Evolutionary conservation across 2,888 invertebrate species (phyloP).

Genomic region (Drosophila dives): DNA sequence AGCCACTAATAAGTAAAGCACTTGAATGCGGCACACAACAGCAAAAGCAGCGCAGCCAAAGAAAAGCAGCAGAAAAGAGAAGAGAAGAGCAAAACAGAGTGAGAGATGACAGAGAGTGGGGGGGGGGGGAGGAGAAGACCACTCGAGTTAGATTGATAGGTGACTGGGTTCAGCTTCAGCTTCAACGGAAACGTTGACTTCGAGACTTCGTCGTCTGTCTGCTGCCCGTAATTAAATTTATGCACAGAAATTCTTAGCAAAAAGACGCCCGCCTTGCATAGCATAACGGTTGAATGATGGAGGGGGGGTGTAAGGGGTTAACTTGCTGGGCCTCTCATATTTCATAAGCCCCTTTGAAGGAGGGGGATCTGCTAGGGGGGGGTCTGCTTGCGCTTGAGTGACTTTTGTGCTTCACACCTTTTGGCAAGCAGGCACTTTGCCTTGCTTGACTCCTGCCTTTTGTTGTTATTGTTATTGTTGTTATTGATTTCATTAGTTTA

Average conservation of each 20-base stretch:
- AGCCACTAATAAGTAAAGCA: slow-evolving; percentile 82
- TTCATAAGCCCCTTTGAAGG: slow-evolving; percentile 64
- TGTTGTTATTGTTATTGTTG: slow-evolving; percentile 64
- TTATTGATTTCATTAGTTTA: slow-evolving; percentile 81
- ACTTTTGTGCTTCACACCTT: slow-evolving; percentile 80
- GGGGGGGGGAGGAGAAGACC: slow-evolving; percentile 42
- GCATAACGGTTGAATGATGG: too few species aligned
- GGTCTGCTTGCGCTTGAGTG: slow-evolving; percentile 65
- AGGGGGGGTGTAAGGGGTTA: background rate
- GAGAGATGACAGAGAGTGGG: background rate
- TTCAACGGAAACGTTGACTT: slow-evolving; percentile 47
- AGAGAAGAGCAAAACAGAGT: slow-evolving; percentile 3
- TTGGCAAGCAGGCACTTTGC: slow-evolving; percentile 61
- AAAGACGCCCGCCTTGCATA: slow-evolving; percentile 41
- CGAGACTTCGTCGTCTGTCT: slow-evolving; percentile 28
- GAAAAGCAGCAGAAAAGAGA: slow-evolving; percentile 59
- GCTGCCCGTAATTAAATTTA: slow-evolving; percentile 80
- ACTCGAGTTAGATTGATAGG: slow-evolving; percentile 83
- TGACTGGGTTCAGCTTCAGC: slow-evolving; percentile 78
- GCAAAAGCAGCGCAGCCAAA: slow-evolving; percentile 49
- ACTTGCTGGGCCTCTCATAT: slow-evolving; percentile 66
- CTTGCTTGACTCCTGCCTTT: slow-evolving; percentile 44
- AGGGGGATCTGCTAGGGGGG: slow-evolving; percentile 29
- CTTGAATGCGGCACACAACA: slow-evolving; percentile 59
- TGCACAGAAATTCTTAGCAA: slow-evolving; percentile 80